phyloP scores from a whole-genome alignment of 1,140 invertebrate genomes.

The Camponotus pennsylvanicus region DNA sequence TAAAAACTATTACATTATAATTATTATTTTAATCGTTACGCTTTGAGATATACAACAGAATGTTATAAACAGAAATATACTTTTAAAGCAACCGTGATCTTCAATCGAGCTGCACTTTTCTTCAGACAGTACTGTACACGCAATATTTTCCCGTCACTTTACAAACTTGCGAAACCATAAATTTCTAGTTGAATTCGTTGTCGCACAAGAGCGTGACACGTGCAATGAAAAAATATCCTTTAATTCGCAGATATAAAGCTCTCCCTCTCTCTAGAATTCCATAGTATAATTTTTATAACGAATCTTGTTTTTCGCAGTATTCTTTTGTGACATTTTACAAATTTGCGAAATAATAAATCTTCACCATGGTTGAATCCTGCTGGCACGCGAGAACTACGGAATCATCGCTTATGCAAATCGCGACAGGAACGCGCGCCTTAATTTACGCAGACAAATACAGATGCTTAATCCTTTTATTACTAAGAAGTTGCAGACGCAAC shows the following conservation, averaged over 20 bases:
- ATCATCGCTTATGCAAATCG: conserved; percentile 41
- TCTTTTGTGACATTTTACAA: conserved; percentile 6
- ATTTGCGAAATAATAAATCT: conserved; percentile 39
- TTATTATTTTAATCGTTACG: too few relatives aligned
- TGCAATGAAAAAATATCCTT: neutral
- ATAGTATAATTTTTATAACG: conserved; percentile 11
- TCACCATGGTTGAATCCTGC: neutral
- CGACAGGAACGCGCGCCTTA: conserved; percentile 15
- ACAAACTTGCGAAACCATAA: conserved; percentile 5
- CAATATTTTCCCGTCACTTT: conserved; percentile 8
- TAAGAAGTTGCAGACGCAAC: conserved; percentile 11
- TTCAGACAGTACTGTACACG: neutral
- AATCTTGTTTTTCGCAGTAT: neutral
- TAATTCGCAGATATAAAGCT: conserved; percentile 6
- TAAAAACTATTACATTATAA: too few relatives aligned
- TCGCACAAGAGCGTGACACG: neutral
- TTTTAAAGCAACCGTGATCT: neutral
- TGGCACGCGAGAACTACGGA: conserved; percentile 4
- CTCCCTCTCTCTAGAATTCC: neutral
- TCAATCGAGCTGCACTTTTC: neutral
- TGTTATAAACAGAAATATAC: neutral
- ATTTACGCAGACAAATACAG: conserved; percentile 45
- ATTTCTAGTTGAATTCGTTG: neutral
- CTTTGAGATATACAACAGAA: too few relatives aligned
- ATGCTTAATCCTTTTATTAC: conserved; percentile 49